Evolutionary conservation across 2,797 vertebrate species (phyloP).

Genomic region (Eleutherodactylus coqui): DNA sequence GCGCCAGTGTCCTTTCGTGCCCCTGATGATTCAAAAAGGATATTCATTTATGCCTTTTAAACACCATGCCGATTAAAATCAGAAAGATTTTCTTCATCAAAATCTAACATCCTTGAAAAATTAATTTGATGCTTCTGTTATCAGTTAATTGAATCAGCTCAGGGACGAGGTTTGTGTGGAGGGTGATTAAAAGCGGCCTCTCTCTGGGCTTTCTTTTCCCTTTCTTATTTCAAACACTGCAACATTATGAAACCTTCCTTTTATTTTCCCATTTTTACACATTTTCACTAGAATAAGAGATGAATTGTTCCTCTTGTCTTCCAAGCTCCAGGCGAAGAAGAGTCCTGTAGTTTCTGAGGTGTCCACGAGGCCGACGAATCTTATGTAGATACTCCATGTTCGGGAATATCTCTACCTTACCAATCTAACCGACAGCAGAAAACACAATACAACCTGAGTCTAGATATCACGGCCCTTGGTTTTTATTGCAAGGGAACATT

Average conservation of each 20-base stretch:
- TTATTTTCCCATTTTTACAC: slow-evolving; percentile 71
- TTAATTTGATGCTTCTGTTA: slow-evolving; percentile 99
- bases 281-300: slow-evolving; percentile 71
- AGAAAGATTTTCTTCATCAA: slow-evolving; percentile 94
- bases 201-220: slow-evolving; percentile 74
- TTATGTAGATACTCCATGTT: not conserved
- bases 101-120: slow-evolving; percentile 99
- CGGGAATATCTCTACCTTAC: not conserved
- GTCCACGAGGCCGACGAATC: slow-evolving; percentile 2
- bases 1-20: slow-evolving; percentile 70
- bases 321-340: slow-evolving; percentile 19
- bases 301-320: slow-evolving; percentile 59
- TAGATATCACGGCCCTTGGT: not conserved
- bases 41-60: slow-evolving; percentile 80
- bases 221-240: slow-evolving; percentile 72
- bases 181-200: slow-evolving; percentile 86
- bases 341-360: not conserved
- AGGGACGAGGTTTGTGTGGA: slow-evolving; percentile 89
- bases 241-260: slow-evolving; percentile 71
- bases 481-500: not conserved
- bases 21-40: slow-evolving; percentile 77
- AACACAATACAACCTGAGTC: not conserved
- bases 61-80: slow-evolving; percentile 79
- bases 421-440: not conserved
- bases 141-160: slow-evolving; percentile 99